Evolutionary conservation across 2,113 vertebrate species (phyloP).

Genomic region (Oryctolagus cuniculus): DNA sequence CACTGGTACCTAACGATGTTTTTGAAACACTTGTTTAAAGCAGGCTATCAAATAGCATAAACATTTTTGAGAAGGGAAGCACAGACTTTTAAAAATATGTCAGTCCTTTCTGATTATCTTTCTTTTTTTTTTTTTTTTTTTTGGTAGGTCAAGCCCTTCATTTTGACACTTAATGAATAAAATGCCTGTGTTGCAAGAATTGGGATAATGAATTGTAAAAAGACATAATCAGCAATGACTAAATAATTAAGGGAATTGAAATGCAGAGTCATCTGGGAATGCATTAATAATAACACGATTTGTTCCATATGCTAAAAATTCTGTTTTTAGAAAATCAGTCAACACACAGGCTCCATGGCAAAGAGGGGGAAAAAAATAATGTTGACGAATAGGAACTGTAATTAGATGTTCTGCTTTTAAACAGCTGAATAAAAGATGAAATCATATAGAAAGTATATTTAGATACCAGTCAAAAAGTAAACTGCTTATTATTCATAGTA

Average conservation of each 20-base stretch:
- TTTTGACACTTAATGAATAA: conserved; percentile 91
- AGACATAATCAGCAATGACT: conserved; percentile 92
- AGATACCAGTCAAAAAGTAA: conserved; percentile 91
- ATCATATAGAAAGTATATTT: conserved; percentile 93
- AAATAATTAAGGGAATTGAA: conserved; percentile 91
- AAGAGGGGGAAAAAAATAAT: conserved; percentile 85
- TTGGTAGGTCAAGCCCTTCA: conserved; percentile 86
- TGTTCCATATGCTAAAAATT: conserved; percentile 91
- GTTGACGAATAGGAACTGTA: conserved; percentile 91
- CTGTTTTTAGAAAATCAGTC: conserved; percentile 89
- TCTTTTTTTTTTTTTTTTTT: conserved; percentile 70
- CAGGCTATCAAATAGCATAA: neutral
- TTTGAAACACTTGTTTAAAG: conserved; percentile 42
- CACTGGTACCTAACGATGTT: neutral
- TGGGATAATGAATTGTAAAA: conserved; percentile 91
- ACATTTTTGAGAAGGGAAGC: conserved; percentile 81
- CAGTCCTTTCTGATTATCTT: conserved; percentile 87
- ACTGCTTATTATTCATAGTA: conserved; percentile 91
- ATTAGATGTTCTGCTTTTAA: conserved; percentile 92
- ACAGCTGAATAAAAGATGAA: conserved; percentile 93
- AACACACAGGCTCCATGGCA: conserved; percentile 86
- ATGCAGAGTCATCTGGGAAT: conserved; percentile 90
- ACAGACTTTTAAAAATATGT: conserved; percentile 79
- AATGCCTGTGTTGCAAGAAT: conserved; percentile 89
- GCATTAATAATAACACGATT: conserved; percentile 91